Evolutionary conservation across 2,113 vertebrate species (phyloP).

Genomic region (Copsychus sechellarum): DNA sequence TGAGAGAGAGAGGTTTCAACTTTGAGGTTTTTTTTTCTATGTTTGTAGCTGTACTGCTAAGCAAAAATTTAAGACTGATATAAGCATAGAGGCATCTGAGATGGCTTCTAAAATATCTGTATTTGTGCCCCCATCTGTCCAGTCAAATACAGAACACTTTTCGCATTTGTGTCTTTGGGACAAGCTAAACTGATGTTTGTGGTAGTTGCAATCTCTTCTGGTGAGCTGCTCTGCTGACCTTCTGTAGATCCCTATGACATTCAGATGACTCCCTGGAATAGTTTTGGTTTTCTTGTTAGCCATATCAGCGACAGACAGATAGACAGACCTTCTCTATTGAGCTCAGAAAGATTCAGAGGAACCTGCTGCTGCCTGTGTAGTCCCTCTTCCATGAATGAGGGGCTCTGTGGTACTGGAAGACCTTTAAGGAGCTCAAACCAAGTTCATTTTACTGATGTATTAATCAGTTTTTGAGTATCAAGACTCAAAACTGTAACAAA

Average conservation of each 20-base stretch:
- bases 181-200: background rate
- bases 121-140: background rate
- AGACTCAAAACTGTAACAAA: background rate
- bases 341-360: background rate
- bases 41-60: background rate
- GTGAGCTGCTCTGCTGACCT: background rate
- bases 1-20: background rate
- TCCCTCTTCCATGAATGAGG: background rate
- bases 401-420: background rate
- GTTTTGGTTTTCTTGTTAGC: background rate
- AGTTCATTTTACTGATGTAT: background rate
- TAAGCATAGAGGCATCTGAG: background rate
- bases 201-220: background rate
- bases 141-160: background rate
- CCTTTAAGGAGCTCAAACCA: background rate
- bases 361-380: background rate
- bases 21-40: background rate
- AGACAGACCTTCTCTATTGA: fast-evolving
- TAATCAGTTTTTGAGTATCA: background rate
- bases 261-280: background rate
- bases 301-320: background rate
- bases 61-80: background rate
- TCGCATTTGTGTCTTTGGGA: background rate
- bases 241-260: background rate
- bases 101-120: background rate